These are phyloP conservation scores for Tricholauxania praeusta DNA, from an alignment of 2,888 invertebrate species.

Conservation along the genomic window DNA sequence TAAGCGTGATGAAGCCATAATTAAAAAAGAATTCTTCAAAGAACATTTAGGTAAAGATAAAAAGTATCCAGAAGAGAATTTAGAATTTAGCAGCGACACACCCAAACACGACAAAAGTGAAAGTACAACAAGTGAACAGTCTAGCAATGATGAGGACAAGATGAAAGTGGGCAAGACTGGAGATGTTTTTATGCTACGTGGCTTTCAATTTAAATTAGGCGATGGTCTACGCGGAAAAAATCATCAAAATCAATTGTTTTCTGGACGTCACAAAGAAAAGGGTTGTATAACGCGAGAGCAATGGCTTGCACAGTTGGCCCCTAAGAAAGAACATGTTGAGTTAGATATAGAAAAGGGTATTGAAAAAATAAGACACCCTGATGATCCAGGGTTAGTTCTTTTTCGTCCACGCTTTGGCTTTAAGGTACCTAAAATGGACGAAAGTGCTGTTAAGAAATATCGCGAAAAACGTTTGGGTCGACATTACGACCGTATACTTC, in stretches of 20 bases:
- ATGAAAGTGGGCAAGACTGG: constrained; percentile 59
- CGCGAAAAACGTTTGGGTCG: constrained; percentile 55
- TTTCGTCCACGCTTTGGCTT: constrained; percentile 53
- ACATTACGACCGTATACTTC: constrained; percentile 58
- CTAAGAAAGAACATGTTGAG: constrained; percentile 55
- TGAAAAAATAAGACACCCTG: constrained; percentile 53
- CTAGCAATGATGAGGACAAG: constrained; percentile 63
- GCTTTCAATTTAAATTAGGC: constrained; percentile 62
- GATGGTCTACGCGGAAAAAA: constrained; percentile 60
- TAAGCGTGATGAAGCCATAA: constrained; percentile 54
- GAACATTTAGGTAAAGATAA: constrained; percentile 53
- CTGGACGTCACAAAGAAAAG: constrained; percentile 54
- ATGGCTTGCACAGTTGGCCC: constrained; percentile 62
- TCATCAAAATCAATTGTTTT: constrained; percentile 51
- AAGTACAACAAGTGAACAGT: constrained; percentile 55
- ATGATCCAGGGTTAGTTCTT: constrained; percentile 58
- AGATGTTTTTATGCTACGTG: constrained; percentile 60
- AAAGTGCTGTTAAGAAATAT: constrained; percentile 51
- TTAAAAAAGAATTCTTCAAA: constrained; percentile 55
- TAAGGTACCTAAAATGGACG: constrained; percentile 34
- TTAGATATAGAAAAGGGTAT: constrained; percentile 58
- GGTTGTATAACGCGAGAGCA: constrained; percentile 61
- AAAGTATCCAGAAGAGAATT: constrained; percentile 51
- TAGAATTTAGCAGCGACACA: constrained; percentile 55
- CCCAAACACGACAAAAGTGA: constrained; percentile 47